Evolutionary conservation across 2,797 vertebrate genomes (phyloP), one percentile per base, ranked within the genome.

Genomic region (Mormyrops attenuatus): DNA sequence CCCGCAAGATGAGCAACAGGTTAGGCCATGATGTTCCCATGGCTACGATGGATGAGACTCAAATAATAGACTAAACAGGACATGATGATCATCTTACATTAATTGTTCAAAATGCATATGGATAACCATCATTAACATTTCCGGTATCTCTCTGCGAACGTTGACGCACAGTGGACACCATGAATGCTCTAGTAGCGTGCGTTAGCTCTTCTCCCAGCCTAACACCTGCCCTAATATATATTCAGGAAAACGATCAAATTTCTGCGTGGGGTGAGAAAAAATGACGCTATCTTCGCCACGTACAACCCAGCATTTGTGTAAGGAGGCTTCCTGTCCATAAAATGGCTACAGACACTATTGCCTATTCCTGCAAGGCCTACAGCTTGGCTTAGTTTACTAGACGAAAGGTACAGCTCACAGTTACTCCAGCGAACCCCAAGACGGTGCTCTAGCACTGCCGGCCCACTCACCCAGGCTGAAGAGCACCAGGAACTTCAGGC

Each of bases 401-500:
- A 44, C 6, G 7, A 80, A 47, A n/a, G 17, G 15, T 8, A n/a
- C 38, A 0, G 15, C 38, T 80, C 20, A 44, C 38, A 80, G 38
- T 69, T 1, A 34, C 30, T 15, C 66, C 9, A 11, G 3, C 4
- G 66, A 69, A 1, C 9, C 30, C 22, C 30, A 9, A 66, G n/a
- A 30, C 26, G 9, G 9, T 1, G 7, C 7, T 66, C 9, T 3
- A 3, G 13, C 38, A 17, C 69, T 41, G 9, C 47, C 3, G n/a
- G 20, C 20, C n/a, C 38, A 96, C 98, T 96, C 95, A 99, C 98
- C 98, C 93, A 98, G 95, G 95, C 98, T 99, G 94, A 99, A 99
- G 86, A 99, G 97, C 94, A 99, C 98, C 94, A 99, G 94, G 95
- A 99, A 99, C 95, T 99, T 99, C 94, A 99, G 97, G 95, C 98